Percentiles rank a stretch among this genome's conserved stretches.
These are phyloP conservation scores for Daptonema setosum DNA, from an alignment of 2,888 invertebrate species.

Conservation along the genomic window DNA sequence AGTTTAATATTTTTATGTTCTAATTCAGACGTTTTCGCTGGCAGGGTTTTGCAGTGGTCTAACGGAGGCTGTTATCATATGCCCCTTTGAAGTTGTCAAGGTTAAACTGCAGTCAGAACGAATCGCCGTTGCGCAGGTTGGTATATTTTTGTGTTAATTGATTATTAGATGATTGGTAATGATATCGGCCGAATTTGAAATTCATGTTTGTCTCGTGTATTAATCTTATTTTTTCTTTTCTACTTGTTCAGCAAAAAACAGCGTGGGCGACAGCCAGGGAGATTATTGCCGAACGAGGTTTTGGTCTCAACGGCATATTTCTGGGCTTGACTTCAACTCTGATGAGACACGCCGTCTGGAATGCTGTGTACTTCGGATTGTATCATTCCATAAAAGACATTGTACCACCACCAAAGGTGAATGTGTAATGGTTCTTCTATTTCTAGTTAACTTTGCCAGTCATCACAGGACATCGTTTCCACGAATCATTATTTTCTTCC, in stretches of 20 bases:
- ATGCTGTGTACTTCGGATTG: constrained; percentile 80
- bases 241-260: constrained; percentile 34
- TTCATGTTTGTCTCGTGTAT: not conserved
- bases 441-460: too few relatives aligned
- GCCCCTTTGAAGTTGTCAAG: constrained; percentile 87
- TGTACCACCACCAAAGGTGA: not conserved
- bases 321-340: constrained; percentile 72
- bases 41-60: constrained; percentile 70
- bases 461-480: too few relatives aligned
- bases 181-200: too few relatives aligned
- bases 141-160: not conserved
- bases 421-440: too few relatives aligned
- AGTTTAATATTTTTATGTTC: constrained; percentile 3
- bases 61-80: constrained; percentile 71
- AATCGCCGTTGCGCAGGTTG: constrained; percentile 7
- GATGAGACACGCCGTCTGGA: constrained; percentile 67
- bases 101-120: constrained; percentile 34
- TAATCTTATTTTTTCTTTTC: not conserved
- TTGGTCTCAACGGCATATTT: constrained; percentile 55
- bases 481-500: too few relatives aligned
- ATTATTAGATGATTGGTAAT: not conserved
- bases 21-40: constrained; percentile 54
- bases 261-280: constrained; percentile 57
- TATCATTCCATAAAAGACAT: constrained; percentile 66
- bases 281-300: constrained; percentile 51